These are phyloP conservation scores for Heterodera filipjevi DNA, from an alignment of 2,888 invertebrate genomes.

Conservation along the genomic window DNA sequence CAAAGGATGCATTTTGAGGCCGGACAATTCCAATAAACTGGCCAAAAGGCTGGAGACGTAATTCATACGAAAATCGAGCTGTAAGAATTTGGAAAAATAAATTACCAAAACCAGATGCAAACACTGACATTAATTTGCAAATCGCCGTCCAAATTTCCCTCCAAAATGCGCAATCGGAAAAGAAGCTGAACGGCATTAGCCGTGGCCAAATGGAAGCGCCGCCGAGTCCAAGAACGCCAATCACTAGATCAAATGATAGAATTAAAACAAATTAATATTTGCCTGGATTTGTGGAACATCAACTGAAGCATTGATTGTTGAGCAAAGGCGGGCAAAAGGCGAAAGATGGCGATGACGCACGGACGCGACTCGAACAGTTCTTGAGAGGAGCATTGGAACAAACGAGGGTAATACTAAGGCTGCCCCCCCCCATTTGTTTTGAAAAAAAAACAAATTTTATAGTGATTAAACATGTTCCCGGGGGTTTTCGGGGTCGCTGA, in stretches of 20 bases:
- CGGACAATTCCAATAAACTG: constrained; percentile 44
- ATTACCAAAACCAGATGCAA: background rate
- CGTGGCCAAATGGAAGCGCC: constrained; percentile 13
- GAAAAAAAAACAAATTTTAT: no score
- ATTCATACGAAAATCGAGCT: constrained; percentile 50
- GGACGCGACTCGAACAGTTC: constrained; percentile 46
- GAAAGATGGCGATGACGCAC: constrained; percentile 54
- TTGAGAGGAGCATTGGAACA: background rate
- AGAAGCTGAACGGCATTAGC: constrained; percentile 34
- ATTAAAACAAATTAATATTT: background rate
- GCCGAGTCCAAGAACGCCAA: constrained; percentile 25
- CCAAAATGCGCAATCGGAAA: constrained; percentile 35
- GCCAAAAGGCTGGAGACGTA: constrained; percentile 52
- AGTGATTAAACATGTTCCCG: no score
- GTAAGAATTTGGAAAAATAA: constrained; percentile 22
- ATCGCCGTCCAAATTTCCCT: constrained; percentile 31
- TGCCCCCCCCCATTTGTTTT: no score
- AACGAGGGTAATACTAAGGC: no score
- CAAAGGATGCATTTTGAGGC: constrained; percentile 24
- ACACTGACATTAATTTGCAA: constrained; percentile 35
- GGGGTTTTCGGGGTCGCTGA: no score
- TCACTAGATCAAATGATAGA: no score
- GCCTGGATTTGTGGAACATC: constrained; percentile 45
- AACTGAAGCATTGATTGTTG: constrained; percentile 53
- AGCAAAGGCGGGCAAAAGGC: constrained; percentile 52